Evolutionary conservation across 2,113 vertebrate genomes (phyloP), one percentile per base, ranked within the genome.

Genomic region (Crocuta crocuta): DNA sequence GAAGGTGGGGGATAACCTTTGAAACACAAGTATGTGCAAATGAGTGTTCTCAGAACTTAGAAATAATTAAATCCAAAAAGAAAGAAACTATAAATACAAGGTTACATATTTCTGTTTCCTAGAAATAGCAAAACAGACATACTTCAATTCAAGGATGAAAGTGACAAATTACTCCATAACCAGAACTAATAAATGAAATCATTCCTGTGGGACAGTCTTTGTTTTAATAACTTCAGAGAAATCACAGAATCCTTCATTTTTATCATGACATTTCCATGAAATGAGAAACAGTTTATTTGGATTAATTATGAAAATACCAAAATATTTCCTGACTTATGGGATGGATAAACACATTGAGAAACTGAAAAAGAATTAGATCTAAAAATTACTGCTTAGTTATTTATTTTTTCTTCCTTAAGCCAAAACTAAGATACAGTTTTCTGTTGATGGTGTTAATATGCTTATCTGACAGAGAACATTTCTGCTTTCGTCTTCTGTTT

Each of bases 111-210:
- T 96, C 71, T 88, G 17, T 85, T 89, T 93, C 91, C 82, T 91
- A 91, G 78, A 97, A 96, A 98, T 96, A 96, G 61, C 50, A 97
- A 96, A 95, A 97, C 80, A 97, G 92, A 74, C 78, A 91, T 28
- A 95, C 89, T 98, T 95, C 96, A 90, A 79, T 95, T 97, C 92
- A 89, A 85, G 96, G 81, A 97, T 97, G 65, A 98, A 97, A 96
- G 65, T 66, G 73, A 95, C 92, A 92, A 98, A 92, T 95, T 95
- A 91, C 70, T 92, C 48, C 55, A 58, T 85, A 85, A 89, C 65
- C 43, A 95, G 68, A 73, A 55, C 70, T 73, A 91, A 95, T 89
- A 85, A 95, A 95, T 73, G 45, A 90, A 92, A 70, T 90, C 16
- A 91, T 70, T 95, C 95, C 87, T 80, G 23, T 74, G 95, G 80